Base-by-base conservation (phyloP, 2,888 invertebrate species). In the Pristionchus fissidentatus region DNA sequence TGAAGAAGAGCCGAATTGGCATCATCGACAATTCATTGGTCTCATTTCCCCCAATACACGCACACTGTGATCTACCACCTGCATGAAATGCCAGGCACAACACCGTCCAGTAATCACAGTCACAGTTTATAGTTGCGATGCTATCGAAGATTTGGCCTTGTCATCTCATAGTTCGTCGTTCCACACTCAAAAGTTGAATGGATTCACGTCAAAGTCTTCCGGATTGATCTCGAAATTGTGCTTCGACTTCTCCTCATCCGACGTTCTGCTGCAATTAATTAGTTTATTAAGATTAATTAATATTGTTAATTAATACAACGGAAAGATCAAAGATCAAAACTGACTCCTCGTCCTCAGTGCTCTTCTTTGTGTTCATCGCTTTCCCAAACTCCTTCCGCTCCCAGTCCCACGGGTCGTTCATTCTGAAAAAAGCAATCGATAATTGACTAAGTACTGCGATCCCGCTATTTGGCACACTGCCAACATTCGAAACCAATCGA, bases 381-480 rank as follows among this genome's bases (percentile, higher is more conserved):
- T 41, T 77, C 52, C 10, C 77, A 10, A 77, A 22, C 32, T 79
- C 41, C 41, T 57, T 79, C 26, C 57, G 32, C 79, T 81, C 81
- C 81, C 81, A 81, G 22, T 81, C 81, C 81, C 62, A 81, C 43
- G 66, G 60, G 46, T 81, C 81, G 35, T 10, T 57, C 81, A 62
- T 66, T 46, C 81, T 81, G 29, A 19, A 79, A n/a, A n/a, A n/a
- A 57, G 3, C 32, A 49, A 32, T 43, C 43, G n/a, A 7, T 49
- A 73, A 8, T 26, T n/a, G 7, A 10, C n/a, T n/a, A n/a, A n/a
- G 10, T 77, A 29, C 43, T 29, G n/a, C 15, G 46, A 77, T 77
- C 77, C 46, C 19, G 5, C 15, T 3, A 46, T 19, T 22, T 15
- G 22, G 60, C n/a, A n/a, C n/a, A 15, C n/a, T 60, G n/a, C 5